Conservation (phyloP, 2,888 invertebrate species). For the Drosophila ustulata region DNA sequence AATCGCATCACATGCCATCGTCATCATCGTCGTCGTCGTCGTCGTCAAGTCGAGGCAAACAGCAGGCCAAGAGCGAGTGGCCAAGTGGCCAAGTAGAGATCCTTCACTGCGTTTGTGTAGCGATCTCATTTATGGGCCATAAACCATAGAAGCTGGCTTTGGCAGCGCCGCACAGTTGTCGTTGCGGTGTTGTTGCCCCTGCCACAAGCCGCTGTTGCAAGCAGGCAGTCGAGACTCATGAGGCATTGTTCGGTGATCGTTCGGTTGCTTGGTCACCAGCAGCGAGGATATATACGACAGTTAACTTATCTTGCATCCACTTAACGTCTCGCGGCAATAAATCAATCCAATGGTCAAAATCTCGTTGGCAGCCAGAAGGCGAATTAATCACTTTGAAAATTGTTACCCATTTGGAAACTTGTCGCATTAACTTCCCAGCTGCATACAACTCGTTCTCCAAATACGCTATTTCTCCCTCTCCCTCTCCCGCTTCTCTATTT, state of each 20-base stretch:
- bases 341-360: conserved; percentile 80
- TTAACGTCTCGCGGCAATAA: conserved; percentile 81
- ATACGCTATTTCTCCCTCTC: not conserved
- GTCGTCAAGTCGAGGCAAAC: conserved; percentile 7
- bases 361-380: conserved; percentile 77
- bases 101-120: conserved; percentile 64
- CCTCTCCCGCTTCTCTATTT: conserved; percentile 2
- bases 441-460: conserved; percentile 53
- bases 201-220: conserved; percentile 23
- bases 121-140: conserved; percentile 77
- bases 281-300: conserved; percentile 78
- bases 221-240: conserved; percentile 15
- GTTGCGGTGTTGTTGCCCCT: conserved; percentile 25
- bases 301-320: conserved; percentile 82
- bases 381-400: conserved; percentile 82
- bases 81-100: conserved; percentile 48
- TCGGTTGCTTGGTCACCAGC: conserved; percentile 63
- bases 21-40: conserved; percentile 17
- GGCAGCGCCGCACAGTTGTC: conserved; percentile 15
- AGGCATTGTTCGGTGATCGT: conserved; percentile 62
- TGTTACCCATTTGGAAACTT: conserved; percentile 79
- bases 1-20: conserved; percentile 65
- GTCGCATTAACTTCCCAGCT: conserved; percentile 76
- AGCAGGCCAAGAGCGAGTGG: conserved; percentile 1
- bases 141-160: conserved; percentile 64